Percentiles rank a stretch among this genome's conserved stretches.
phyloP scores from a whole-genome alignment of 2,888 invertebrate species.

The Pharmacophagus antenor region DNA sequence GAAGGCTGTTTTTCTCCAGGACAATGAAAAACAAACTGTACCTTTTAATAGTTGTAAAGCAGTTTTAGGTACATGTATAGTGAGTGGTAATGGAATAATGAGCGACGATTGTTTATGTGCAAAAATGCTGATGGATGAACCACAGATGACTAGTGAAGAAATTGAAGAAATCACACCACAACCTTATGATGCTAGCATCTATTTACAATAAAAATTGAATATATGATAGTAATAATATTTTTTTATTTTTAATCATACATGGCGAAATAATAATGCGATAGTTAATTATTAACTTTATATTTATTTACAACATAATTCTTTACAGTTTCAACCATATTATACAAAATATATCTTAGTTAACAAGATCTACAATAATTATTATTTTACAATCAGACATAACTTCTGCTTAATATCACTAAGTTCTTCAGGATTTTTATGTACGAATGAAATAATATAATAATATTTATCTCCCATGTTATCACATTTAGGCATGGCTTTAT shows the following conservation, averaged over 20 bases:
- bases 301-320: constrained; percentile 80
- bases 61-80: constrained; percentile 67
- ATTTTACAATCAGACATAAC: constrained; percentile 77
- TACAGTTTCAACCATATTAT: constrained; percentile 79
- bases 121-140: constrained; percentile 63
- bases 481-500: constrained; percentile 70
- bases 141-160: constrained; percentile 58
- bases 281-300: constrained; percentile 70
- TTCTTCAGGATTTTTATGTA: constrained; percentile 55
- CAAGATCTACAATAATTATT: constrained; percentile 69
- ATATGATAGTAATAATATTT: background rate
- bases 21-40: constrained; percentile 38
- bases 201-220: constrained; percentile 9
- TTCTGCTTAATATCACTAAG: constrained; percentile 62
- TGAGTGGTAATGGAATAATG: constrained; percentile 60
- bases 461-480: constrained; percentile 60
- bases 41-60: constrained; percentile 66
- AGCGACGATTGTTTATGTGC: constrained; percentile 69
- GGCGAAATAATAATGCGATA: constrained; percentile 39
- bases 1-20: constrained; percentile 19
- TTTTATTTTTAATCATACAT: background rate
- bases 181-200: constrained; percentile 40
- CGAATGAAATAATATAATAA: constrained; percentile 58
- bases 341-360: constrained; percentile 79
- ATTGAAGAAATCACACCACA: constrained; percentile 69